Percentiles rank a stretch among this genome's conserved stretches.
Conservation (phyloP, 2,888 invertebrate genomes). For the Cantharis lateralis region DNA sequence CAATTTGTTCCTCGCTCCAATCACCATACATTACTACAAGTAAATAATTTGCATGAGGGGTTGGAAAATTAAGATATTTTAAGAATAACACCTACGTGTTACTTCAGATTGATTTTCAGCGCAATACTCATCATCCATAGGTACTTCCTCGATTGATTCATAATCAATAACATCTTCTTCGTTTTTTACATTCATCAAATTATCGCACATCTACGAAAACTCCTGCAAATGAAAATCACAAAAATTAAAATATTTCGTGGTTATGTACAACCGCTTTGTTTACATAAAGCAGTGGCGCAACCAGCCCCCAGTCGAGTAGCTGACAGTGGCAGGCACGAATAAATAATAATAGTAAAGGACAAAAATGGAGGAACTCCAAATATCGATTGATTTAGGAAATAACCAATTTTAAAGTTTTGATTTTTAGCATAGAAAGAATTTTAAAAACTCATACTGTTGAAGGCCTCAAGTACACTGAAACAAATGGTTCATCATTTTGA, state of each 20-base stretch:
- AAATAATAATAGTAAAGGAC: no score
- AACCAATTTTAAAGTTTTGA: no score
- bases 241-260: no score
- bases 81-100: neutral
- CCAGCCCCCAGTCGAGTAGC: accelerated
- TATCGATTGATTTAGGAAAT: no score
- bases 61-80: neutral
- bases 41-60: neutral
- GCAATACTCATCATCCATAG: neutral
- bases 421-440: no score
- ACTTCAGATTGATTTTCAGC: neutral
- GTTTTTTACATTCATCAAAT: neutral
- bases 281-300: neutral
- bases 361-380: no score
- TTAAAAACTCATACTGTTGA: no score
- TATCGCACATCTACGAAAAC: neutral
- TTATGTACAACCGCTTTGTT: neutral
- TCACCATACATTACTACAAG: neutral
- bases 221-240: neutral
- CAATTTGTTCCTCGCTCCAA: neutral
- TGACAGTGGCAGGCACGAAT: neutral
- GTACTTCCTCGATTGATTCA: neutral
- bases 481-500: no score
- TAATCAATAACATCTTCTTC: neutral
- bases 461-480: no score